Percentiles rank a stretch among this genome's conserved stretches.
Evolutionary conservation across 1,140 invertebrate species (phyloP).

Genomic region (Psix sp.): DNA sequence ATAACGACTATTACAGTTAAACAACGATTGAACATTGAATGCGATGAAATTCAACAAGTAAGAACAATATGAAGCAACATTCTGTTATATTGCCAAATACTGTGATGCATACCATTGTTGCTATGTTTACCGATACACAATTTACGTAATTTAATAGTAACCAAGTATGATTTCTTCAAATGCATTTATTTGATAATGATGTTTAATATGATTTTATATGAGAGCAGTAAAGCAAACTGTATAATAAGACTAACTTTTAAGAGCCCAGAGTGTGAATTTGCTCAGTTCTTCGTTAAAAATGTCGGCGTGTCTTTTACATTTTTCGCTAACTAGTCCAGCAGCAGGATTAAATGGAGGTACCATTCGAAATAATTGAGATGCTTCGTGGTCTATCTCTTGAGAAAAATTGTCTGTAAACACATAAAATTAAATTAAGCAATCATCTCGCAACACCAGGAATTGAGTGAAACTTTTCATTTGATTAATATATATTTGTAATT

Average conservation of each 20-base stretch:
- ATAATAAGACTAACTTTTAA: conserved; percentile 75
- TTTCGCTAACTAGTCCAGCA: conserved; percentile 66
- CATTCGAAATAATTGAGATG: conserved; percentile 64
- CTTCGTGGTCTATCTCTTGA: conserved; percentile 67
- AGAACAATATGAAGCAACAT: conserved; percentile 53
- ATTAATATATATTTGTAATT: no score
- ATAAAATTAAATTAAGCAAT: background rate
- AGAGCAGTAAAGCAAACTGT: no score
- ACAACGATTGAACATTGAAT: conserved; percentile 26
- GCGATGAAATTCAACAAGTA: conserved; percentile 49
- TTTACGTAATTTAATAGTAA: conserved; percentile 48
- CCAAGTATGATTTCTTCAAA: conserved; percentile 60
- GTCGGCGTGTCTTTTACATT: conserved; percentile 73
- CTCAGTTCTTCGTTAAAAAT: conserved; percentile 72
- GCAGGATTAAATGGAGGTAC: conserved; percentile 70
- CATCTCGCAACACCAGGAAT: background rate
- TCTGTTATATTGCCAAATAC: conserved; percentile 56
- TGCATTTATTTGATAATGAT: conserved; percentile 27
- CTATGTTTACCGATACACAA: conserved; percentile 36
- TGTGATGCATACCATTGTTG: conserved; percentile 33
- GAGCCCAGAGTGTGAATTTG: conserved; percentile 77
- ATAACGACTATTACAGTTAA: conserved; percentile 3
- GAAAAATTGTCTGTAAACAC: conserved; percentile 64
- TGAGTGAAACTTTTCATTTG: no score
- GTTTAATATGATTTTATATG: no score